A percentile compares a stretch with the other conserved stretches of the same genome.
Evolutionary conservation across 2,797 vertebrate genomes (phyloP).

Genomic region (Mus spretus): DNA sequence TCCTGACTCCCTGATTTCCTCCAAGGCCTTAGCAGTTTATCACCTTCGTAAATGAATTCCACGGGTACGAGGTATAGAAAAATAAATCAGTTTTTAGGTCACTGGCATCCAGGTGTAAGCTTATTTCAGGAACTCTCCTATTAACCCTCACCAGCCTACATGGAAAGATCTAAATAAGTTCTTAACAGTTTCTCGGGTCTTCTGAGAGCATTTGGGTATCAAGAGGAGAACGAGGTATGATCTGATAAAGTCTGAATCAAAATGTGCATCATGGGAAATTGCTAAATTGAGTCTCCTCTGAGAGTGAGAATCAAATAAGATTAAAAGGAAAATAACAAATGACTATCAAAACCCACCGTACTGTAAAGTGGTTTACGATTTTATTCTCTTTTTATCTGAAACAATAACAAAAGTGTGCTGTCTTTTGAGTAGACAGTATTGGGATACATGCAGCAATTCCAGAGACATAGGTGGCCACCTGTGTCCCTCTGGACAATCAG

Average conservation of each 20-base stretch:
- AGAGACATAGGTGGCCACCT: conserved; percentile 47
- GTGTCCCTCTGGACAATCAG: conserved; percentile 75
- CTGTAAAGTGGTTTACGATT: conserved; percentile 62
- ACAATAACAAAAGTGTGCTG: conserved; percentile 66
- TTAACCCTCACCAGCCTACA: neutral
- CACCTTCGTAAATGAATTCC: neutral
- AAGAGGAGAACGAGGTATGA: neutral
- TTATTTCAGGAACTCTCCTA: neutral
- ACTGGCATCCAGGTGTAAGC: neutral
- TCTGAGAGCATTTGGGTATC: neutral
- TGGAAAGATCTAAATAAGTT: conserved; percentile 29
- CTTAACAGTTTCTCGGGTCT: neutral
- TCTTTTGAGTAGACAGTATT: conserved; percentile 72
- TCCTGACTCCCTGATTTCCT: neutral
- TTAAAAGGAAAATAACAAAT: conserved; percentile 31
- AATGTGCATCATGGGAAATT: neutral
- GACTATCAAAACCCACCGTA: conserved; percentile 44
- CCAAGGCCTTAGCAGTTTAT: neutral
- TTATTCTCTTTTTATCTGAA: conserved; percentile 67
- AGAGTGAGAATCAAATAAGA: neutral
- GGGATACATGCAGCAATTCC: conserved; percentile 69
- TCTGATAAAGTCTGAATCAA: neutral
- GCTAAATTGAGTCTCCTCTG: neutral
- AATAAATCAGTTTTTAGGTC: neutral
- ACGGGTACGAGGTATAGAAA: neutral